Evolutionary conservation across 1,140 invertebrate species (phyloP).

Genomic region (Scaptodrosophila lebanonensis): DNA sequence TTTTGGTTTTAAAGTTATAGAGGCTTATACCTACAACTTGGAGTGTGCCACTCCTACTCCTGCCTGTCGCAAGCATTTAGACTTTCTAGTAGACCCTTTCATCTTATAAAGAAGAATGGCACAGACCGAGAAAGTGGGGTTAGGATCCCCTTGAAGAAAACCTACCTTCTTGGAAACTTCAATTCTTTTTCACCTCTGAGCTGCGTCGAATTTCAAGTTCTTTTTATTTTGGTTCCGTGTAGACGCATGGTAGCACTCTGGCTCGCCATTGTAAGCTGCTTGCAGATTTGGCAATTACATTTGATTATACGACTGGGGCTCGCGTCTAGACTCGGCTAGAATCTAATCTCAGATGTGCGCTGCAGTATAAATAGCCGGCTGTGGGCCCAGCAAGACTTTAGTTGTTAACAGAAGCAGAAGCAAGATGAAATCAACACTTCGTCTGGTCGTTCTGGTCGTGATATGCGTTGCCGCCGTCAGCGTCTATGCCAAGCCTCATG

Average conservation of each 20-base stretch:
- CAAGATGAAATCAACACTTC: slow-evolving; percentile 54
- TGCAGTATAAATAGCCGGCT: slow-evolving; percentile 58
- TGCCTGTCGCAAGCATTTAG: no score
- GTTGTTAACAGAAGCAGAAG: slow-evolving; percentile 58
- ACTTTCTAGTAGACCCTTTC: no score
- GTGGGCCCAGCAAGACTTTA: slow-evolving; percentile 54
- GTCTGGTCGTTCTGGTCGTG: slow-evolving; percentile 31
- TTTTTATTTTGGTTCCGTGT: no score
- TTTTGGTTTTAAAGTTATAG: no score
- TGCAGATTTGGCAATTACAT: slow-evolving; percentile 65
- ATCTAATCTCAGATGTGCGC: slow-evolving; percentile 51
- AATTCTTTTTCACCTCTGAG: slow-evolving; percentile 4
- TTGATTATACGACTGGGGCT: slow-evolving; percentile 60
- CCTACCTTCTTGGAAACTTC: no score
- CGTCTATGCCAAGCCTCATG: slow-evolving; percentile 46
- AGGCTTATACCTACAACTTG: no score
- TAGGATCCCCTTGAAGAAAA: no score
- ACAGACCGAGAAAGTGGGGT: no score
- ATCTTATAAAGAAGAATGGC: no score
- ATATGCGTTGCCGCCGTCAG: slow-evolving; percentile 32
- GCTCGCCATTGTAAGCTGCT: slow-evolving; percentile 29
- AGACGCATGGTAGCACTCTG: no score
- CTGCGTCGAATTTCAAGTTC: slow-evolving; percentile 2
- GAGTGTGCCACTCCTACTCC: no score
- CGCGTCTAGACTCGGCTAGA: slow-evolving; percentile 11